Base-by-base conservation (phyloP, 1,140 invertebrate species). In the Aculops lycopersici region DNA sequence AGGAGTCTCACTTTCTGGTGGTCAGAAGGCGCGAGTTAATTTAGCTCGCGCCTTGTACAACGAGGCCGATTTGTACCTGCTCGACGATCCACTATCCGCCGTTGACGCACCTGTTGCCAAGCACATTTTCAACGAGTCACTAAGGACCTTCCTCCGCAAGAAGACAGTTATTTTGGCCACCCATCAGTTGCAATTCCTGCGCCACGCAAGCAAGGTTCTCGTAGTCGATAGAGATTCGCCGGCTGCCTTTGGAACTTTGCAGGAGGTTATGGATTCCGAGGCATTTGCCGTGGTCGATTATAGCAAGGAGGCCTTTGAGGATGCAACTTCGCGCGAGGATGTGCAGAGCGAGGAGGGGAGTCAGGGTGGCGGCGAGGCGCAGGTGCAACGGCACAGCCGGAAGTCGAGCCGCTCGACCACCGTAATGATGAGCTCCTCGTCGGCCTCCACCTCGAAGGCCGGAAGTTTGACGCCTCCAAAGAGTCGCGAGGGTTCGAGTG, bases 141-240 rank as follows among this genome's bases (percentile, higher is more conserved):
- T 21, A 15, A 45, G 47, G 20, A 55, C 55, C 20, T 63, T 61
- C 37, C 51, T 74, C 2, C 58, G 60, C 35, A 58, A 60, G 3
- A 74, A 74, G 56, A 71, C 69, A 12, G 60, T 72, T 20, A 52
- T 77, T 14, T 62, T 72, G 44, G 64, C 70, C 3, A 69, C 68
- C 2, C 63, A 70, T 57, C 61, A 68, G 43, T 47, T 67, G 15
- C 60, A 69, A 53, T 53, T 49, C 52, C 58, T 83, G 15, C 66
- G 69, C 49, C 62, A 65, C 17, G 74, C 71, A 0, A 67, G 74
- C 52, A 62, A 68, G 45, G 75, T 83, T 46, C 54, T 78, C 24
- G 66, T 76, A 3, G 53, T 80, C 46, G 68, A 73, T n/a, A 8
- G 8, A 8, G 24, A 31, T 8, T n/a, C n/a, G n/a, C 24, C 24